These are phyloP conservation scores for Eunapius fragilis DNA, from an alignment of 37 sponge, comb jelly and placozoan species.

Conservation along the genomic window DNA sequence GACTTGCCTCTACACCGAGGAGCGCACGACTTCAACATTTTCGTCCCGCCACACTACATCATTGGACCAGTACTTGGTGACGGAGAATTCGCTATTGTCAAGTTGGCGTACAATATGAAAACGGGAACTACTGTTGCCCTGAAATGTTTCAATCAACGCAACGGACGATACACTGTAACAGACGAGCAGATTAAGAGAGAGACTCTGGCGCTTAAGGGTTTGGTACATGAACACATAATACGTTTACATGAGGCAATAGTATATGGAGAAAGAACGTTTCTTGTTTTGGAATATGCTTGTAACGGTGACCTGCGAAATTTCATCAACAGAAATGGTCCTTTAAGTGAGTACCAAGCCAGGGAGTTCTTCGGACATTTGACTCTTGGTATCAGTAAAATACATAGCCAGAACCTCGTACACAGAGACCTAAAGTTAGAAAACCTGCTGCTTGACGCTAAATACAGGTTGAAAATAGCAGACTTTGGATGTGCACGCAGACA, in stretches of 20 bases:
- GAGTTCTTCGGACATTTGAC: constrained; percentile 51
- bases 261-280: constrained; percentile 51
- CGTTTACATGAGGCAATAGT: constrained; percentile 43
- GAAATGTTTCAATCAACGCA: constrained; percentile 45
- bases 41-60: constrained; percentile 58
- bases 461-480: constrained; percentile 51
- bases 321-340: constrained; percentile 48
- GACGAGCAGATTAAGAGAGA: constrained; percentile 73
- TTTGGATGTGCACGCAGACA: constrained; percentile 68
- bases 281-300: constrained; percentile 50
- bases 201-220: constrained; percentile 50
- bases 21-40: constrained; percentile 56
- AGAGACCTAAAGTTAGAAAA: constrained; percentile 71
- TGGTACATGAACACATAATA: constrained; percentile 50
- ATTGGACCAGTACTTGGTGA: constrained; percentile 55
- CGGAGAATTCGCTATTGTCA: constrained; percentile 63
- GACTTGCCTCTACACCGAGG: constrained; percentile 47
- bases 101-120: constrained; percentile 47
- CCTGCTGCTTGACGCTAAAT: constrained; percentile 42
- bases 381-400: constrained; percentile 43
- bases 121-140: constrained; percentile 38
- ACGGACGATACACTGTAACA: constrained; percentile 42
- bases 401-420: constrained; percentile 49
- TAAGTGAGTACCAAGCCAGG: constrained; percentile 43
- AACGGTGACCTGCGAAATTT: constrained; percentile 56